phyloP scores from a whole-genome alignment of 2,113 vertebrate genomes.

The Nannobrachium achirus region DNA sequence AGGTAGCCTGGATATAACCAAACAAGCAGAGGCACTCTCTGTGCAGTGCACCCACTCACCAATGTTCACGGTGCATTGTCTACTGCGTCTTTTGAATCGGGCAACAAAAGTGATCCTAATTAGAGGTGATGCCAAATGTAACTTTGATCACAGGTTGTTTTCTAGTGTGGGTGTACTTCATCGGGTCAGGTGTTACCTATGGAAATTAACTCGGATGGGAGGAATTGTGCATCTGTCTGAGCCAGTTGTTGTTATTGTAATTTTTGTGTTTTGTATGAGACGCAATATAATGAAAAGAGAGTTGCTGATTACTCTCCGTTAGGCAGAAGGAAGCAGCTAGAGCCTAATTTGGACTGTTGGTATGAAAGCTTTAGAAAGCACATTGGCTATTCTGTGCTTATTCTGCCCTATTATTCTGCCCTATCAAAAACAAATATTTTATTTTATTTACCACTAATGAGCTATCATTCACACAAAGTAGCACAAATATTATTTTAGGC shows the following conservation, averaged over 20 bases:
- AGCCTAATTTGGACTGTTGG: slow-evolving; percentile 23
- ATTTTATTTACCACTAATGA: slow-evolving; percentile 52
- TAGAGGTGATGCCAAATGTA: slow-evolving; percentile 63
- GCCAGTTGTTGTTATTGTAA: slow-evolving; percentile 53
- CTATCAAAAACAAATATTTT: slow-evolving; percentile 21
- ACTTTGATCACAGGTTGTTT: slow-evolving; percentile 66
- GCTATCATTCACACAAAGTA: not conserved
- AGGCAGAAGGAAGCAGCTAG: slow-evolving; percentile 28
- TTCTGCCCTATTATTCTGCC: slow-evolving; percentile 13
- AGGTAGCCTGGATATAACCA: slow-evolving; percentile 61
- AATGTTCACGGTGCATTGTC: slow-evolving; percentile 12
- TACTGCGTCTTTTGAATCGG: slow-evolving; percentile 37
- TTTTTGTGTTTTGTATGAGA: slow-evolving; percentile 41
- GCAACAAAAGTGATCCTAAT: slow-evolving; percentile 61
- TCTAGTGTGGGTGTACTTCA: slow-evolving; percentile 53
- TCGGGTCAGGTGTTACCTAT: slow-evolving; percentile 60
- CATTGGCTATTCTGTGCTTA: slow-evolving; percentile 19
- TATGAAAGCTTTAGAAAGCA: slow-evolving; percentile 26
- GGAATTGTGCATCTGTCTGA: slow-evolving; percentile 48
- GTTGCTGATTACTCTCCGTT: slow-evolving; percentile 47
- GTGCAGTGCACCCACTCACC: slow-evolving; percentile 29
- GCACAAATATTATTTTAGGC: not conserved
- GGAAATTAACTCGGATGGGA: slow-evolving; percentile 51
- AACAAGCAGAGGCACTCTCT: slow-evolving; percentile 47
- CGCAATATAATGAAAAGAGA: slow-evolving; percentile 14